Base-by-base conservation (phyloP, 2,113 vertebrate species). In the Lasiurus borealis region DNA sequence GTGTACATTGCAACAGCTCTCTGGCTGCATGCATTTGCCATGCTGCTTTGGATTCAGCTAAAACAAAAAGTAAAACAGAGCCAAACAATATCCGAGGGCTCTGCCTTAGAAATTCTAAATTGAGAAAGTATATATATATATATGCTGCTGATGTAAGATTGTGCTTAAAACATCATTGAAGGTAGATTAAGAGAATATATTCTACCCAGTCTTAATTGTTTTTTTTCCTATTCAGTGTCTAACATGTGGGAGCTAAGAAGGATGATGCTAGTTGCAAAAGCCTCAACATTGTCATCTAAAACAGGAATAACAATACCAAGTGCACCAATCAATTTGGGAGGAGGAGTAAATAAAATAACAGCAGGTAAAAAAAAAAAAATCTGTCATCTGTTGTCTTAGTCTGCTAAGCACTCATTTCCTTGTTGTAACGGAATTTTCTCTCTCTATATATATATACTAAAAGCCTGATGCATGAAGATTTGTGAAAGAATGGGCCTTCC, bases 141-240 rank as follows among this genome's bases (percentile, higher is more conserved):
- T n/a, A n/a, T 40, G 48, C 27, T 36, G n/a, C 48, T 68, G 8
- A 44, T 64, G 86, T 76, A 80, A 71, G 64, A 91, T 78, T 57
- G 36, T 5, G 3, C 7, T 77, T 54, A 19, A 87, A 82, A 81
- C 14, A 48, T 66, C 57, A 77, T 9, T 46, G 29, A 86, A 93
- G 77, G 44, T 52, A 59, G 73, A 59, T 6, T 77, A 62, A 88
- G 87, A 72, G 81, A 77, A 93, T 71, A 93, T 76, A 77, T n/a
- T 66, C 52, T 85, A 54, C 44, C 44, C 9, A 15, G 40, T 59
- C 68, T 83, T 59, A 72, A 71, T 14, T n/a, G 14, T 72, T 46
- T 77, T n/a, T 77, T 77, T 77, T 50, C 27, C 57, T 50, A 19
- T 36, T 92, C 73, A 84, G 57, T 82, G 36, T 71, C 66, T n/a